Conservation (phyloP, 2,113 vertebrate species). For the Romanogobio albipinnatus region DNA sequence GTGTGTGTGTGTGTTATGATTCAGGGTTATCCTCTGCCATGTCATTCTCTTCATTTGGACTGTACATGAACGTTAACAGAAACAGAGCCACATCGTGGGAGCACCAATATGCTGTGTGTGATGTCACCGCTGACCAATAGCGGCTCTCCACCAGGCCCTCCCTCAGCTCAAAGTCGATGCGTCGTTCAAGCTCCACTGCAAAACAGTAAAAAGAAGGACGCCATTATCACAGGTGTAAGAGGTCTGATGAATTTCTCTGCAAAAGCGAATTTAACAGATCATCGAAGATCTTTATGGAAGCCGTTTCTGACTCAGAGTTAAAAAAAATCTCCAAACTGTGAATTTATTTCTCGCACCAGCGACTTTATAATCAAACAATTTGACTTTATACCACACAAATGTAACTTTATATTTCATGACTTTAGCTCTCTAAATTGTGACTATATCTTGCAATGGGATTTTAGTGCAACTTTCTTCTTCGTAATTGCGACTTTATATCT, state of each 20-base stretch:
- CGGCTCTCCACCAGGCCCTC: slow-evolving; percentile 96
- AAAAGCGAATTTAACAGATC: not conserved
- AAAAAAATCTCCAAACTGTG: not conserved
- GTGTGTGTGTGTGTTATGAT: slow-evolving; percentile 42
- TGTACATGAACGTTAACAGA: slow-evolving; percentile 93
- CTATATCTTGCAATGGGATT: not conserved
- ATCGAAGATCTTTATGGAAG: not conserved
- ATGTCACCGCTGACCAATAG: slow-evolving; percentile 95
- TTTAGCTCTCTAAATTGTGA: not conserved
- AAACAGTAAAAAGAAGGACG: slow-evolving; percentile 22
- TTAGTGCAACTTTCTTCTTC: not conserved
- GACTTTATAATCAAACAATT: not conserved
- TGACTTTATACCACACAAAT: not conserved
- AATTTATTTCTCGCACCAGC: too few relatives aligned
- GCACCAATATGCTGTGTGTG: slow-evolving; percentile 96
- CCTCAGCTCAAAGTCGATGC: slow-evolving; percentile 94
- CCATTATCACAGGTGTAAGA: not conserved
- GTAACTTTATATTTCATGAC: not conserved
- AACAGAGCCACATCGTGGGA: slow-evolving; percentile 94
- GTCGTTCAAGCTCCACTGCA: slow-evolving; percentile 89
- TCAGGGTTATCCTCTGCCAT: slow-evolving; percentile 65
- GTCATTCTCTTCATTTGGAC: slow-evolving; percentile 74
- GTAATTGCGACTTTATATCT: not conserved
- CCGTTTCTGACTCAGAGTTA: not conserved
- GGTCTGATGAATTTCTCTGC: not conserved